Base-by-base conservation (phyloP, 2,113 vertebrate genomes). In the Arizona elegans region DNA sequence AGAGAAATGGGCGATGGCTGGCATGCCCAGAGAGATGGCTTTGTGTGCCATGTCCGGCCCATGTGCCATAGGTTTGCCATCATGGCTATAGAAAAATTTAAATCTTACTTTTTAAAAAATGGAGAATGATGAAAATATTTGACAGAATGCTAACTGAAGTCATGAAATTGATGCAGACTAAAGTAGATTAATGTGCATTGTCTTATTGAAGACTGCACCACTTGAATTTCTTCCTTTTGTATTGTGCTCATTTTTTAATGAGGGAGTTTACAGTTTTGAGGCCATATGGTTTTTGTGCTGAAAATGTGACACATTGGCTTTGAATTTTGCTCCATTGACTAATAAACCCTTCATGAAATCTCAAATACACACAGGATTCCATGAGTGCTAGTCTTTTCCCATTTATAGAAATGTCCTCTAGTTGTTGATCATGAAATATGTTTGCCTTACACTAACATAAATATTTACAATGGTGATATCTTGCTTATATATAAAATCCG, bases 381-480 rank as follows among this genome's bases (percentile, higher is more conserved):
- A 12, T 87, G 91, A 89, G 23, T 3, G 2, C 75, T 91, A 43
- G 4, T 11, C 0, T 15, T 95, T 95, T 95, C 87, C 94, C 93
- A 95, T 96, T 95, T 96, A 90, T 88, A 94, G 94, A 6, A 0
- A n/a, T 90, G 95, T 92, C 75, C 21, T 96, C 90, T 58, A 52
- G 59, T 91, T 90, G 92, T 91, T 88, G 7, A 90, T 87, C 5
- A 90, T 95, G 89, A 24, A 7, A 90, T 94, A 92, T 33, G 47
- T 85, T 86, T 94, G 47, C 59, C 7, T 90, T 47, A 86, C 56
- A 52, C 92, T 38, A 26, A 62, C 52, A n/a, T 90, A 94, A 96
- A 96, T 96, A 93, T 96, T 95, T 95, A 90, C 23, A 1, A 9
- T 86, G 93, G 90, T 88, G 87, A 94, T 91, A 93, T 94, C 86